phyloP scores from a whole-genome alignment of 1,140 invertebrate species.

The Sitodiplosis mosellana region DNA sequence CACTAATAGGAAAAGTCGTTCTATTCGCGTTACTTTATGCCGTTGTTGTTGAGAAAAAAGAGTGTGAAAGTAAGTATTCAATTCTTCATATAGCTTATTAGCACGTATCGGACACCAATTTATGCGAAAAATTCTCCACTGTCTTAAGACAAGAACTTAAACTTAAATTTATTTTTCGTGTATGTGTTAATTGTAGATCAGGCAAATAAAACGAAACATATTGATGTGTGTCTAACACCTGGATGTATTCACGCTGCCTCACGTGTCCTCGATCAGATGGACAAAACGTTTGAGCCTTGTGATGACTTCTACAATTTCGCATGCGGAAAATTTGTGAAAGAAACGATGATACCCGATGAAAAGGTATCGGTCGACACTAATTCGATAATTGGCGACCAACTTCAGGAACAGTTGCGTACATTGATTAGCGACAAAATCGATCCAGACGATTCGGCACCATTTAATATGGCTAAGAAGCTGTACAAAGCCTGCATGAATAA shows the following conservation, averaged over 20 bases:
- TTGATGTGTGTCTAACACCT: slow-evolving; percentile 34
- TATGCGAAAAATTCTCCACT: neutral
- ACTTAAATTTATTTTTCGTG: slow-evolving; percentile 19
- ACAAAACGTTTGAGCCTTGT: slow-evolving; percentile 59
- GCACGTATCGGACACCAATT: neutral
- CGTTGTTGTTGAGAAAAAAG: slow-evolving; percentile 14
- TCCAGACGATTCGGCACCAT: slow-evolving; percentile 47
- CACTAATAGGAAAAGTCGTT: slow-evolving; percentile 43
- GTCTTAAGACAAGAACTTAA: neutral
- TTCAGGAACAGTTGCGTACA: slow-evolving; percentile 57
- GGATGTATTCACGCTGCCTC: slow-evolving; percentile 56
- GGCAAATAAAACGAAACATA: slow-evolving; percentile 3
- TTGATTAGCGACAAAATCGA: slow-evolving; percentile 49
- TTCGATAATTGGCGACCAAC: slow-evolving; percentile 55
- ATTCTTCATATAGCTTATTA: neutral
- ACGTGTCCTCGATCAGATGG: slow-evolving; percentile 50
- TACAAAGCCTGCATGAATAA: slow-evolving; percentile 78
- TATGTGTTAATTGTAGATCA: slow-evolving; percentile 6
- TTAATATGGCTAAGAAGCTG: slow-evolving; percentile 54
- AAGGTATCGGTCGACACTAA: slow-evolving; percentile 63
- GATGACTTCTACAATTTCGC: slow-evolving; percentile 76
- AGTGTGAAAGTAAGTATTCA: slow-evolving; percentile 8
- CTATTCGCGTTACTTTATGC: slow-evolving; percentile 44
- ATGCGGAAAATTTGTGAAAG: slow-evolving; percentile 55
- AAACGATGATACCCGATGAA: slow-evolving; percentile 57